phyloP scores from a whole-genome alignment of 1,140 invertebrate species.

The Drosophila kohkoa region DNA sequence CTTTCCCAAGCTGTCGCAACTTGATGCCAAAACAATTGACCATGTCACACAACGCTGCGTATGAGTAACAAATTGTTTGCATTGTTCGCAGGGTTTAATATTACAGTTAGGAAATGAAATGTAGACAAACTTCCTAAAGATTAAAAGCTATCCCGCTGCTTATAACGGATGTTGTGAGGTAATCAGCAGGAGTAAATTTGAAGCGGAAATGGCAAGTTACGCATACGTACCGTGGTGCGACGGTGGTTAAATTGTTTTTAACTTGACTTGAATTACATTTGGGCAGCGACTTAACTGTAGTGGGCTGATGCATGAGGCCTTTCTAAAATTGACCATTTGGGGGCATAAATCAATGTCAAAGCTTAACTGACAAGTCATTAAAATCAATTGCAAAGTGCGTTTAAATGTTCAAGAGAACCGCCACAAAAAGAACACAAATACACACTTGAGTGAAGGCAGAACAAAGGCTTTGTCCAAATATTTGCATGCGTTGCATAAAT shows the following conservation, averaged over 20 bases:
- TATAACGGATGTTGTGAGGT: constrained; percentile 7
- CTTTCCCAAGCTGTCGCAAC: not conserved
- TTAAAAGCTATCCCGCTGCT: not conserved
- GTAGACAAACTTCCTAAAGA: constrained; percentile 20
- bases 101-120: constrained; percentile 52
- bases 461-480: constrained; percentile 71
- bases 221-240: constrained; percentile 69
- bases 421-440: constrained; percentile 1
- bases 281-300: constrained; percentile 24
- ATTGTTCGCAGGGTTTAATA: constrained; percentile 21
- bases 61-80: not conserved
- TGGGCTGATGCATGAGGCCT: constrained; percentile 26
- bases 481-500: constrained; percentile 73
- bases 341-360: constrained; percentile 66
- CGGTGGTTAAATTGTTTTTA: not conserved
- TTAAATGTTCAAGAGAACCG: constrained; percentile 59
- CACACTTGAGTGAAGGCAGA: not conserved
- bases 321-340: constrained; percentile 55
- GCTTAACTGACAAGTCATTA: constrained; percentile 68
- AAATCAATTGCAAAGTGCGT: constrained; percentile 70
- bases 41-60: not conserved
- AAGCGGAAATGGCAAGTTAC: constrained; percentile 60
- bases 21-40: not conserved
- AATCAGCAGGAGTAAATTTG: not conserved
- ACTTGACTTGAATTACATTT: constrained; percentile 53